Evolutionary conservation across 2,113 vertebrate genomes (phyloP).

Genomic region (Nothocercus julius): DNA sequence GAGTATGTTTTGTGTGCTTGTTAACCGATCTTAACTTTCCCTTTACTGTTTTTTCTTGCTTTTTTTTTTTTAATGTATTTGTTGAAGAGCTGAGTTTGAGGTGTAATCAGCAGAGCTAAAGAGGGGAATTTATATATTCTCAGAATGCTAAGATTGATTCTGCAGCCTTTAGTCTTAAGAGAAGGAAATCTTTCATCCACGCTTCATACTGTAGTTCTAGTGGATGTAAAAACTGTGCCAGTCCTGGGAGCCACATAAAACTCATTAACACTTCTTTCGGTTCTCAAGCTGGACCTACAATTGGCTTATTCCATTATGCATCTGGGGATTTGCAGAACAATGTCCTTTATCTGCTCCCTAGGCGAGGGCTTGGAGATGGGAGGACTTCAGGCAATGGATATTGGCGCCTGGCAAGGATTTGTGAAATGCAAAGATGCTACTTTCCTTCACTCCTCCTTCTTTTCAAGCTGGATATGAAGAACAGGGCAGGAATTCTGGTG

Average conservation of each 20-base stretch:
- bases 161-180: not conserved
- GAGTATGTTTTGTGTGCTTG: not conserved
- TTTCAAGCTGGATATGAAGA: not conserved
- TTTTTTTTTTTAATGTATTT: not conserved
- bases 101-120: not conserved
- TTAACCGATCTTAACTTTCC: not conserved
- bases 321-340: not conserved
- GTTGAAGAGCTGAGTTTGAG: not conserved
- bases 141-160: not conserved
- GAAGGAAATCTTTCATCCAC: not conserved
- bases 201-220: not conserved
- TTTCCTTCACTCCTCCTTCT: not conserved
- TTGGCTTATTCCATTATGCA: not conserved
- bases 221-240: not conserved
- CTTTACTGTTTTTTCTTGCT: not conserved
- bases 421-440: not conserved
- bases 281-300: not conserved
- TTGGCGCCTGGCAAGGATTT: not conserved
- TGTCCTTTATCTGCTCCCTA: not conserved
- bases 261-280: accelerated
- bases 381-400: not conserved
- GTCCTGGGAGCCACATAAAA: not conserved
- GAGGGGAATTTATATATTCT: not conserved
- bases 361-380: not conserved
- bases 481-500: not conserved